Evolutionary conservation across 2,888 invertebrate genomes (phyloP), one percentile per base, ranked within the genome.

Genomic region (Chesias legatella): DNA sequence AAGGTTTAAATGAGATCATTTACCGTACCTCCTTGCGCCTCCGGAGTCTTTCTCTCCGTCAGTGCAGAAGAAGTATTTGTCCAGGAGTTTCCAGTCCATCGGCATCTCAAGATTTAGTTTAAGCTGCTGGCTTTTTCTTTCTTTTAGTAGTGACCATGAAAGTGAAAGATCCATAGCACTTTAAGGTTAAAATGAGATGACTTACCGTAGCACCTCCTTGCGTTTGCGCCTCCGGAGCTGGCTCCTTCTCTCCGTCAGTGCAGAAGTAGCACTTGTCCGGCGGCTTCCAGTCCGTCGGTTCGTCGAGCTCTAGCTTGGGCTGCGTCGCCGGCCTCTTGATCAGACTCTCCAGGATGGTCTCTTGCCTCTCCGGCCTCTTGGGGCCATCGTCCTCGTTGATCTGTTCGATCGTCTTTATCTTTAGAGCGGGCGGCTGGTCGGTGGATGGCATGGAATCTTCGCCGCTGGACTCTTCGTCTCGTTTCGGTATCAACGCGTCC

Each of bases 191-290:
- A n/a, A n/a, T n/a, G n/a, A n/a, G n/a, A n/a, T 25, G 37, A 59
- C 76, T 74, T 35, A 74, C 76, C 55, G 67, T 60, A 24, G 76
- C 63, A 24, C 66, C 67, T 29, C 59, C 65, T 42, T 60, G 60
- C 39, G 64, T 58, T 44, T 60, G 63, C 38, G 69, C 69, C 33
- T 67, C 67, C 13, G 64, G 58, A 11, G 54, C 54, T 32, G 40
- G 49, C 37, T 71, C 79, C 43, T 52, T 48, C 3, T 81, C 82
- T 45, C 81, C 86, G 66, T 86, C 86, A 56, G 84, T 92, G 83
- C 95, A 95, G 85, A 95, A 94, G 90, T 94, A 92, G 85, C 95
- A 95, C 90, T 94, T 94, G 78, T 93, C 93, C 77, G 93, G 90
- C 62, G 95, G 95, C 79, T 92, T 93, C 95, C 95, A 95, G 79